Conservation (phyloP, 2,888 invertebrate genomes). For the Sturmia bella region DNA sequence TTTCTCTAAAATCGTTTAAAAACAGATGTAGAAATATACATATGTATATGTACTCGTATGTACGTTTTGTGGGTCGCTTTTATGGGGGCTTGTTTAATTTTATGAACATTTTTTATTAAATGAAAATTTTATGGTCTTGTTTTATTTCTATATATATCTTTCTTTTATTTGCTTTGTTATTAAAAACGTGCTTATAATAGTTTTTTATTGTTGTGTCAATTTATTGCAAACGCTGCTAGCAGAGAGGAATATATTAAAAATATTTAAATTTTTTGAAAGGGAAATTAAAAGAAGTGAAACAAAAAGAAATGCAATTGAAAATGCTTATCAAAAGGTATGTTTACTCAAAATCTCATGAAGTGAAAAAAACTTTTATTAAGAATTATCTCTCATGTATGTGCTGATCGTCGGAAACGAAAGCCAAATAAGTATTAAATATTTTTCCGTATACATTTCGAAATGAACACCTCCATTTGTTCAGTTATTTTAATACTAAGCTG, state of each 20-base stretch:
- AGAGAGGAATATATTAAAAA: neutral
- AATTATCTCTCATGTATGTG: too few relatives aligned
- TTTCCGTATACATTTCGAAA: too few relatives aligned
- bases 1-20: neutral
- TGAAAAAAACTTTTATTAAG: too few relatives aligned
- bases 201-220: slow-evolving; percentile 16
- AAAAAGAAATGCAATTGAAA: too few relatives aligned
- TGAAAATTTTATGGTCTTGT: slow-evolving; percentile 37
- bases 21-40: too few relatives aligned
- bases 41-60: too few relatives aligned
- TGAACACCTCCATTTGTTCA: neutral
- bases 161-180: slow-evolving; percentile 31
- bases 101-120: slow-evolving; percentile 23
- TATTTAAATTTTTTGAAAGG: neutral
- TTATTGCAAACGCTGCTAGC: slow-evolving; percentile 3
- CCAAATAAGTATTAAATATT: too few relatives aligned
- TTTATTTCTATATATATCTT: slow-evolving; percentile 1
- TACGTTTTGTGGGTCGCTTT: neutral
- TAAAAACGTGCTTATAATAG: slow-evolving; percentile 12
- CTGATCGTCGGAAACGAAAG: too few relatives aligned
- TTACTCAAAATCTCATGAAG: too few relatives aligned
- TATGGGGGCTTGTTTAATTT: neutral
- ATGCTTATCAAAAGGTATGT: too few relatives aligned
- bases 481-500: neutral
- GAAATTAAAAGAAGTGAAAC: neutral